Evolutionary conservation across 2,888 invertebrate genomes (phyloP), one percentile per base, ranked within the genome.

Genomic region (Pelosia muscerda): DNA sequence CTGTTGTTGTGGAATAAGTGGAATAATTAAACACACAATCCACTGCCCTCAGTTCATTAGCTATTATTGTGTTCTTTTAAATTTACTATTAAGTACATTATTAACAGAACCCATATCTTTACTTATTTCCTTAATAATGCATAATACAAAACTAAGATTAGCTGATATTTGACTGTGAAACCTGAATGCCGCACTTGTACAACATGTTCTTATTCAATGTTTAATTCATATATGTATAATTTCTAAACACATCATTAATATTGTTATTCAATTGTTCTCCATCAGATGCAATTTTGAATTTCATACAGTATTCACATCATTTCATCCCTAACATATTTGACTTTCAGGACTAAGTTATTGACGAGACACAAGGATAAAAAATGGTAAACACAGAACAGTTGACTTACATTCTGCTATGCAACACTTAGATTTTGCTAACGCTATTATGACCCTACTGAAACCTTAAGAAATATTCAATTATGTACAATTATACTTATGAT

Each of bases 311-410:
- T 84, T 86, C 89, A 89, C 84, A 88, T 89, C 92, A 93, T 95
- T 88, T 90, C 93, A 94, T 91, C 88, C 90, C 93, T 93, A 93
- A 93, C 93, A 91, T 87, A 92, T 95, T 95, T 95, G 90, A 94
- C 95, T 97, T 97, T 94, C 97, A 97, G 97, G 97, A 97, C 97
- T 95, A 97, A 97, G 96, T 96, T 97, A 94, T 97, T 97, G 96
- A 97, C 97, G 94, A 96, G 97, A 96, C 97, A 97, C 96, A 96
- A 96, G 96, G 97, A 97, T 95, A 96, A 97, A 88, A 96, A 97
- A 97, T 97, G 97, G 97, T 97, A 97, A 97, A 89, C 82, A 84
- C 77, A 83, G 81, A 85, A 86, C 81, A 83, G 79, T 80, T 78
- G 79, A 77, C 83, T 80, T 76, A 85, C 85, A 84, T 84, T 86